A percentile compares a stretch with the other conserved stretches of the same genome.
phyloP scores from a whole-genome alignment of 2,797 vertebrate genomes.

The Sebastiscus albofasciatus region DNA sequence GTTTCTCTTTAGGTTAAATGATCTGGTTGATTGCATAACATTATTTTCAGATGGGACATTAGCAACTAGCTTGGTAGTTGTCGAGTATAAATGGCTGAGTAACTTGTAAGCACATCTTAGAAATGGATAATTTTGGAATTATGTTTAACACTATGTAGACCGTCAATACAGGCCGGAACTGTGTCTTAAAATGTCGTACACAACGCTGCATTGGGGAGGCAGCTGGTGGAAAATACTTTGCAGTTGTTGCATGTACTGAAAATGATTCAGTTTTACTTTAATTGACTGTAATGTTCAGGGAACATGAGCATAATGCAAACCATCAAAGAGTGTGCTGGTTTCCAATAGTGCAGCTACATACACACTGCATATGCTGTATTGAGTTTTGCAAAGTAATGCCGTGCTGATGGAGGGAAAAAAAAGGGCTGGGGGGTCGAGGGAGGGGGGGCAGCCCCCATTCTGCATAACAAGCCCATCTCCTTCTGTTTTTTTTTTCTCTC shows the following conservation, averaged over 20 bases:
- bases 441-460: conserved; percentile 71
- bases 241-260: not conserved
- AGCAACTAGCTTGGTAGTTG: not conserved
- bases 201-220: not conserved
- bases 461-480: conserved; percentile 82
- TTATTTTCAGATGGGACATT: not conserved
- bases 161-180: too few relatives aligned
- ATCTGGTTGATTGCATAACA: not conserved
- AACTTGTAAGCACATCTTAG: not conserved
- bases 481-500: not conserved
- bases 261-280: not conserved
- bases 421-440: conserved; percentile 5
- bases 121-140: not conserved
- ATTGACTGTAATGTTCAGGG: not conserved
- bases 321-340: not conserved
- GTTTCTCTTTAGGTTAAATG: not conserved
- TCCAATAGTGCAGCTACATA: not conserved
- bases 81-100: not conserved
- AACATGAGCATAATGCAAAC: not conserved
- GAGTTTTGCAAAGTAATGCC: conserved; percentile 73
- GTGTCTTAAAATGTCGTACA: not conserved
- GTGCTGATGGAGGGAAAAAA: conserved; percentile 80
- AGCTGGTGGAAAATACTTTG: not conserved
- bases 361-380: not conserved
- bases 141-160: not conserved